Evolutionary conservation across 2,888 invertebrate genomes (phyloP).

Genomic region (Taenaris catops): DNA sequence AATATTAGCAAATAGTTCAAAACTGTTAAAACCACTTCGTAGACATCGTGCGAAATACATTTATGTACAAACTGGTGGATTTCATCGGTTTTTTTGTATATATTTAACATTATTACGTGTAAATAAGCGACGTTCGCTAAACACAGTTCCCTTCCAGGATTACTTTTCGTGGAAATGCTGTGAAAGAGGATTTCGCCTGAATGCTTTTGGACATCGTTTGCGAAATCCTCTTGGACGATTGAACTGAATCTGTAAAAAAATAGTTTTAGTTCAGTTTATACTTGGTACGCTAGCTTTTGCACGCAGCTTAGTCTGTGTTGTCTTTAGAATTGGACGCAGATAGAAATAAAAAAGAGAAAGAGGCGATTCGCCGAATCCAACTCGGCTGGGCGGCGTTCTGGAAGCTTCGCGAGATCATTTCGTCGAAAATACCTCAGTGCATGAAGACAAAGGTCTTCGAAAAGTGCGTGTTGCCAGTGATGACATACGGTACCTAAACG

Average conservation of each 20-base stretch:
- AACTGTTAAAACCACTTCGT: constrained; percentile 37
- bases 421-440: too few relatives aligned
- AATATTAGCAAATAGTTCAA: constrained; percentile 39
- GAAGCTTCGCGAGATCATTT: too few relatives aligned
- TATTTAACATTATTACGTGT: constrained; percentile 30
- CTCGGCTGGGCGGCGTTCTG: too few relatives aligned
- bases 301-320: too few relatives aligned
- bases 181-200: constrained; percentile 36
- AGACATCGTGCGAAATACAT: constrained; percentile 32
- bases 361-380: too few relatives aligned
- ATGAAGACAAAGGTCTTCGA: too few relatives aligned
- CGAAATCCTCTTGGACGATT: constrained; percentile 6
- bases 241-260: constrained; percentile 12
- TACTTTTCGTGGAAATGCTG: too few relatives aligned
- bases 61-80: constrained; percentile 26
- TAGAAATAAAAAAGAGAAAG: too few relatives aligned
- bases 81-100: constrained; percentile 17
- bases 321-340: too few relatives aligned
- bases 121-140: constrained; percentile 37
- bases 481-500: too few relatives aligned
- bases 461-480: too few relatives aligned
- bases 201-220: constrained; percentile 25
- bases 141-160: constrained; percentile 43
- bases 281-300: too few relatives aligned
- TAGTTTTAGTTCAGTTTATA: neutral